phyloP scores from a whole-genome alignment of 2,888 invertebrate genomes.

The Leptogaster cylindrica region DNA sequence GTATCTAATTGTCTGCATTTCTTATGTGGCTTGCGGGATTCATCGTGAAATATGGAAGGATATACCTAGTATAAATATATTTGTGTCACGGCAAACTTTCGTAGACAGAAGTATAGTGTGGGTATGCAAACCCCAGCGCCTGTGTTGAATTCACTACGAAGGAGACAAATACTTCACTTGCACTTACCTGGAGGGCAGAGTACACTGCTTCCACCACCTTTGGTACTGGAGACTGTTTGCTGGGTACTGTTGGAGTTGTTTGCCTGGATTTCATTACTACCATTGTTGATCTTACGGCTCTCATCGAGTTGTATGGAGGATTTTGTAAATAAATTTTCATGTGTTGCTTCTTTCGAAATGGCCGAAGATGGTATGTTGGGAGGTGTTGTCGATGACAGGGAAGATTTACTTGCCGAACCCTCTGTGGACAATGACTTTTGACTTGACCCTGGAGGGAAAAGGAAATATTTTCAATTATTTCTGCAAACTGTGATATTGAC shows the following conservation, averaged over 20 bases:
- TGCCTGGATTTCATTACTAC: not conserved
- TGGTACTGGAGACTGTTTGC: not conserved
- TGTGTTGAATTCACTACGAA: not conserved
- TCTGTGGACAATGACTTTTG: slow-evolving; percentile 13
- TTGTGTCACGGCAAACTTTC: too few relatives aligned
- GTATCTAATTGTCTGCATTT: not conserved
- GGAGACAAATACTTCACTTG: not conserved
- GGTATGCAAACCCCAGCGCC: too few relatives aligned
- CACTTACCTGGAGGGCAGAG: slow-evolving; percentile 42
- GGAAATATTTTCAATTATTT: too few relatives aligned
- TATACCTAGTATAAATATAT: too few relatives aligned
- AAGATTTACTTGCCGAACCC: slow-evolving; percentile 10
- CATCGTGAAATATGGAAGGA: too few relatives aligned
- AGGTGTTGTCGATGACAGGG: not conserved
- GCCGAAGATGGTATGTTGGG: not conserved
- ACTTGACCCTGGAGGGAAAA: not conserved
- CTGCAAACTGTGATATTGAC: too few relatives aligned
- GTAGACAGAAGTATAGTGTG: too few relatives aligned
- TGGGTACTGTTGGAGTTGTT: not conserved
- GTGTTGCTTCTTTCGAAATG: not conserved
- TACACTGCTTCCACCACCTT: slow-evolving; percentile 8
- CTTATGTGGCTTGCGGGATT: not conserved
- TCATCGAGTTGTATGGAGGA: not conserved
- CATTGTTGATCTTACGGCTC: slow-evolving; percentile 18
- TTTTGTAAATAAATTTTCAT: slow-evolving; percentile 18